These are phyloP conservation scores for Rhodeus uyekii DNA, from an alignment of 2,797 vertebrate genomes.

Conservation along the genomic window DNA sequence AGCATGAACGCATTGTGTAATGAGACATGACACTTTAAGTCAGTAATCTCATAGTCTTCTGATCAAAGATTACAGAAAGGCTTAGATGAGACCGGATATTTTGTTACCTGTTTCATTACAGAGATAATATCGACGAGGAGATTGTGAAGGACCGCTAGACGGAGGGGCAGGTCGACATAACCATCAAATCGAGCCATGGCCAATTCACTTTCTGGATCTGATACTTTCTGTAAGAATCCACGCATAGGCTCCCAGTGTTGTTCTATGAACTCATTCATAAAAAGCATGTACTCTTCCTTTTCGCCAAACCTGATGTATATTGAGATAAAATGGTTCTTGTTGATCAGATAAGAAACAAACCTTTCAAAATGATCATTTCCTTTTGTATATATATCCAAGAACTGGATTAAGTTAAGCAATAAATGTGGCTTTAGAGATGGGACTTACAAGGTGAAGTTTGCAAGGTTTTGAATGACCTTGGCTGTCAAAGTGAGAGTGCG, in stretches of 20 bases:
- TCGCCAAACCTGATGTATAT: constrained; percentile 85
- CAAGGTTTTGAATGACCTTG: constrained; percentile 96
- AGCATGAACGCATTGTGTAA: constrained; percentile 20
- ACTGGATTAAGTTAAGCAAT: background rate
- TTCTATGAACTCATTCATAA: constrained; percentile 93
- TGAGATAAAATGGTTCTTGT: background rate
- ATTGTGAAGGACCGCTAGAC: constrained; percentile 87
- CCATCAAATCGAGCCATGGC: constrained; percentile 83
- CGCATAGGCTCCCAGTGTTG: constrained; percentile 85
- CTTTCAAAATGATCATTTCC: background rate
- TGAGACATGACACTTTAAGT: background rate
- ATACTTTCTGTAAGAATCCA: constrained; percentile 83
- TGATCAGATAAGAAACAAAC: background rate
- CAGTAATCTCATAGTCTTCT: background rate
- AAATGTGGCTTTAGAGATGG: background rate
- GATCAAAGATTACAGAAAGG: background rate
- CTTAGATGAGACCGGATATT: background rate
- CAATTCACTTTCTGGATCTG: constrained; percentile 75
- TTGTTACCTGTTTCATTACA: constrained; percentile 80
- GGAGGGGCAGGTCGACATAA: constrained; percentile 87
- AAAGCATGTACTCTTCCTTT: constrained; percentile 96
- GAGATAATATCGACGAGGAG: constrained; percentile 89
- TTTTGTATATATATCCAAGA: background rate
- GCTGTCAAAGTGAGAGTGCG: constrained; percentile 90
- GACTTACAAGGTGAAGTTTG: constrained; percentile 89